A percentile compares a stretch with the other conserved stretches of the same genome.
phyloP scores from a whole-genome alignment of 2,797 vertebrate species.

The Lithobates sylvaticus region DNA sequence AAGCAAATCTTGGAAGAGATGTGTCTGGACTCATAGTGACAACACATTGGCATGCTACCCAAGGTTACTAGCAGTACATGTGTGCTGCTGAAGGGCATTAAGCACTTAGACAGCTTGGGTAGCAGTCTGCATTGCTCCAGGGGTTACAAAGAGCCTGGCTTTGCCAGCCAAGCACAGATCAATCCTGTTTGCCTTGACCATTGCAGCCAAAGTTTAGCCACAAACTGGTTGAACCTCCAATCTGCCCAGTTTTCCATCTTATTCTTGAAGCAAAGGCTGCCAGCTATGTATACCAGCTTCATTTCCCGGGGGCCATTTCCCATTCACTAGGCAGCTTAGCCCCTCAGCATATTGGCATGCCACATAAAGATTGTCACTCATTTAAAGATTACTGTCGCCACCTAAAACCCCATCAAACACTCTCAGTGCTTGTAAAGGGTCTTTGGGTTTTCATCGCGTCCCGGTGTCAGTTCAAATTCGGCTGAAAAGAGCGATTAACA shows the following conservation, averaged over 20 bases:
- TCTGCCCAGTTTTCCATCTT: slow-evolving; percentile 5
- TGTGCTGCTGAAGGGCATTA: slow-evolving; percentile 48
- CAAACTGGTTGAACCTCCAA: slow-evolving; percentile 10
- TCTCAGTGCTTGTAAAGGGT: slow-evolving; percentile 18
- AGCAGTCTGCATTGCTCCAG: slow-evolving; percentile 37
- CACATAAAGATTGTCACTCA: slow-evolving; percentile 25
- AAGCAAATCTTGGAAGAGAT: neutral
- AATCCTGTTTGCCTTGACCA: slow-evolving; percentile 41
- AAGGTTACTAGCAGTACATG: slow-evolving; percentile 30
- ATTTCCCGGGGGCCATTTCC: neutral
- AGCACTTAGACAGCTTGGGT: slow-evolving; percentile 48
- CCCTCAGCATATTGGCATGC: slow-evolving; percentile 9
- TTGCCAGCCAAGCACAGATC: slow-evolving; percentile 5
- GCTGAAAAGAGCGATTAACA: slow-evolving; percentile 38
- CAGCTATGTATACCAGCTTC: slow-evolving; percentile 7
- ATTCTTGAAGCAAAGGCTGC: neutral
- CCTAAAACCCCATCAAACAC: slow-evolving; percentile 17
- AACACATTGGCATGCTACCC: slow-evolving; percentile 19
- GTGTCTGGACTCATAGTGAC: slow-evolving; percentile 29
- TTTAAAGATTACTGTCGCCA: slow-evolving; percentile 46
- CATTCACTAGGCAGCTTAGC: slow-evolving; percentile 10
- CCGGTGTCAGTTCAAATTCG: slow-evolving; percentile 27
- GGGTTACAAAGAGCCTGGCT: slow-evolving; percentile 29
- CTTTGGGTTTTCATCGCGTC: slow-evolving; percentile 28
- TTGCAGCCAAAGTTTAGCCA: slow-evolving; percentile 18